Evolutionary conservation across 1,140 invertebrate species (phyloP), one percentile per base, ranked within the genome.

Genomic region (Pteromalus puparum): DNA sequence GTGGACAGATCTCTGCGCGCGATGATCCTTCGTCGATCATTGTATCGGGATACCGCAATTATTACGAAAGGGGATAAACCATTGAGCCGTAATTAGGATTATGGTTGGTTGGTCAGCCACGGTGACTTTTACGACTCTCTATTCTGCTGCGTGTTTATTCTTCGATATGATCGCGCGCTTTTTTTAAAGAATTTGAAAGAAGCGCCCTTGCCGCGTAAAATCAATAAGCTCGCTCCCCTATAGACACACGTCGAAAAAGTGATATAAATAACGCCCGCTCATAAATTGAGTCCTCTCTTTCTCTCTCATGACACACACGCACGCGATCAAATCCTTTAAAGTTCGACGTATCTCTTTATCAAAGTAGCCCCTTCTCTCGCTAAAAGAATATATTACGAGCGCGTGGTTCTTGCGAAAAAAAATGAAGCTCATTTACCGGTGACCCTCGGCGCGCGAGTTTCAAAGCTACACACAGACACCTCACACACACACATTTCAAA

Each of bases 401-500:
- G 42, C 24, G 30, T 2, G 61, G 13, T 48, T 15, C 21, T n/a
- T n/a, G 30, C 9, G 87, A 81, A 89, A 87, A 87, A 89, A 90
- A 91, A 90, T 90, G 88, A 90, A 89, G 89, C 88, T 89, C 87
- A 89, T 89, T 88, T 83, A 88, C 91, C 87, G 28, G 86, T 89
- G 90, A 90, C 89, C 89, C 86, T 90, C 90, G 89, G 65, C 13
- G 0, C 24, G 38, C 34, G 34, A 81, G 26, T 24, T 68, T 42
- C 77, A 42, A 48, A 81, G 68, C 67, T 30, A 26, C 65, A n/a
- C 65, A 34, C n/a, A 10, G 28, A 82, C 53, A 75, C 77, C 77
- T 68, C 61, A 2, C 89, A 87, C 91, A 89, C 88, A 92, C 91
- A 92, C 90, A 92, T 93, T 92, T 92, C 90, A 82, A 90, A 91